A percentile compares a stretch with the other conserved stretches of the same genome.
Evolutionary conservation across 2,888 invertebrate species (phyloP).

Genomic region (Empis livida): DNA sequence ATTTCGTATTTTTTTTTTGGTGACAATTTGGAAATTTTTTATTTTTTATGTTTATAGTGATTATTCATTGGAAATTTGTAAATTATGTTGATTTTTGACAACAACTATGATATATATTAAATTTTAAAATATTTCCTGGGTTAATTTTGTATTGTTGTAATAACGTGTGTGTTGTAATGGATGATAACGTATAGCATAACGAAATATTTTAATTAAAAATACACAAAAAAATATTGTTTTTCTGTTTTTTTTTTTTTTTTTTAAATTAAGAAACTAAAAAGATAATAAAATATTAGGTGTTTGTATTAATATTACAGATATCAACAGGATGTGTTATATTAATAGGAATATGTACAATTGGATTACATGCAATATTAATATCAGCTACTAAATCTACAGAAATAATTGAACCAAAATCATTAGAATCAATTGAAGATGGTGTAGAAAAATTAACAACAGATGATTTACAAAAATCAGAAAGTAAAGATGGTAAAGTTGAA

Average conservation of each 20-base stretch:
- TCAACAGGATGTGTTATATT: slow-evolving; percentile 18
- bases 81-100: too few relatives aligned
- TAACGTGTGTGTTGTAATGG: too few relatives aligned
- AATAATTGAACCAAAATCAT: slow-evolving; percentile 16
- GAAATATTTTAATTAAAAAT: too few relatives aligned
- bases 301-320: slow-evolving; percentile 17
- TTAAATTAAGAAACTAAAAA: neutral
- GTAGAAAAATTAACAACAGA: slow-evolving; percentile 23
- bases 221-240: neutral
- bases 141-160: too few relatives aligned
- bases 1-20: too few relatives aligned
- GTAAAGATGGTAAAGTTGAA: slow-evolving; percentile 57
- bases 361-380: slow-evolving; percentile 9
- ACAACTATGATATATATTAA: too few relatives aligned
- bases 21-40: too few relatives aligned
- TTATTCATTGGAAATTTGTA: too few relatives aligned
- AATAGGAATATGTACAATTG: slow-evolving; percentile 15
- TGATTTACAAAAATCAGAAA: slow-evolving; percentile 39
- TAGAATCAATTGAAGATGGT: slow-evolving; percentile 20
- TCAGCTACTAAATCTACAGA: slow-evolving; percentile 6
- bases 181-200: too few relatives aligned
- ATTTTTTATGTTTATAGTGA: too few relatives aligned
- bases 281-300: slow-evolving; percentile 7
- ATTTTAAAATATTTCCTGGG: too few relatives aligned
- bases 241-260: neutral